Evolutionary conservation across 2,113 vertebrate genomes (phyloP), one percentile per base, ranked within the genome.

Genomic region (Neodontobutis hainanensis): DNA sequence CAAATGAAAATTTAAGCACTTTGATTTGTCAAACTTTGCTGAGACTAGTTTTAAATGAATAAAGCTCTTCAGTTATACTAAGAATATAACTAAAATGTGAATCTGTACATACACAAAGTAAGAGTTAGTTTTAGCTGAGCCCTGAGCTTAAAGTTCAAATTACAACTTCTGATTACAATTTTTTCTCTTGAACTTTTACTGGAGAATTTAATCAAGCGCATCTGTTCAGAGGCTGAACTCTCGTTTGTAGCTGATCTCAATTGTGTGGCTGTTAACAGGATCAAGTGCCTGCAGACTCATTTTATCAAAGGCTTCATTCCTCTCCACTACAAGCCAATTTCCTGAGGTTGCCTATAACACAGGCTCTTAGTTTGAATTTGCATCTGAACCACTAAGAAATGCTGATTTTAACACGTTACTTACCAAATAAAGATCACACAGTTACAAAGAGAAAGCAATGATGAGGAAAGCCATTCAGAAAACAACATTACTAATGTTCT

Each of bases 111-210:
- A 64, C n/a, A 51, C 4, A 43, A 12, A 55, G 27, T 46, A 34
- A 14, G 9, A 5, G 10, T 5, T 5, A 10, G 48, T 35, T 7
- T 65, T 5, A 6, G 5, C 34, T 5, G 34, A 6, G 14, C 34
- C 57, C 45, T 3, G 40, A 77, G 57, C 11, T 57, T 3, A 65
- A 65, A 75, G 34, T 67, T 57, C 45, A 68, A 75, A 68, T 65
- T 8, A 45, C 42, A 67, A 48, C 42, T 65, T 56, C 73, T 61
- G 69, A 70, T 73, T 67, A 55, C 42, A 55, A 51, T 57, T 61
- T 73, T 65, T 10, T 56, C 58, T 65, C 44, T 66, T 68, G 46
- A 71, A 70, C 66, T 68, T 47, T 48, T 60, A 38, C 48, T 58
- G 16, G 6, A 38, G 57, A 68, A 11, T 8, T 32, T 57, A 45